Base-by-base conservation (phyloP, 2,113 vertebrate species). In the Pseudorhombus dupliciocellatus region DNA sequence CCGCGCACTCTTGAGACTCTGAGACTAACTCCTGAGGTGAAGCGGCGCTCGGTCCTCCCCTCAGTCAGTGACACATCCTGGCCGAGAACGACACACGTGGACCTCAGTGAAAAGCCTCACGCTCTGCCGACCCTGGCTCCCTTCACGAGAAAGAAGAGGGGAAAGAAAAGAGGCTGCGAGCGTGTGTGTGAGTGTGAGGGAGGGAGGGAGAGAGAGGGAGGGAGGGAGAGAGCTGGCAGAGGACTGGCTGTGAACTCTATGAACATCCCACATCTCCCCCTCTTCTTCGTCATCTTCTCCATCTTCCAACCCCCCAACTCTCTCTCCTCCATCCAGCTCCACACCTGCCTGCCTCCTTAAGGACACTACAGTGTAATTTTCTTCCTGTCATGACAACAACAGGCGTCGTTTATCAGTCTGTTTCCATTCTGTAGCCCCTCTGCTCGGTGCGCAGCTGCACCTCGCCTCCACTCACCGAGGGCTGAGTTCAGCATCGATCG, bases 21-120 rank as follows among this genome's bases (percentile, higher is more conserved):
- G n/a, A n/a, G n/a, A n/a, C 66, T 46, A 30, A 70, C 48, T 63
- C 50, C 18, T 62, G 34, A 72, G 68, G 52, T 62, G 72, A 73
- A 67, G 56, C 24, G 50, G 48, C 71, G 51, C 42, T 46, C 42
- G 1, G 63, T 70, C 80, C 40, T 65, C 57, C 66, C 5, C 55
- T 51, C 65, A 12, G 73, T 89, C 81, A 88, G 14, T 63, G 78
- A 66, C 82, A 75, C 84, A 70, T 85, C 59, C 52, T 70, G 79
- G 84, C 77, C 67, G 15, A 87, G 58, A 88, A 81, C 54, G 67
- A 76, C 53, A 81, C 85, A 82, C 75, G 72, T 73, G 84, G 44
- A 80, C 85, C 77, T 89, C 91, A 78, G 89, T 87, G 86, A 90
- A 88, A 91, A 88, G 89, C 90, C 75, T 60, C 66, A 71, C 58